Evolutionary conservation across 2,888 invertebrate genomes (phyloP).

Genomic region (Mythimna ferrago): DNA sequence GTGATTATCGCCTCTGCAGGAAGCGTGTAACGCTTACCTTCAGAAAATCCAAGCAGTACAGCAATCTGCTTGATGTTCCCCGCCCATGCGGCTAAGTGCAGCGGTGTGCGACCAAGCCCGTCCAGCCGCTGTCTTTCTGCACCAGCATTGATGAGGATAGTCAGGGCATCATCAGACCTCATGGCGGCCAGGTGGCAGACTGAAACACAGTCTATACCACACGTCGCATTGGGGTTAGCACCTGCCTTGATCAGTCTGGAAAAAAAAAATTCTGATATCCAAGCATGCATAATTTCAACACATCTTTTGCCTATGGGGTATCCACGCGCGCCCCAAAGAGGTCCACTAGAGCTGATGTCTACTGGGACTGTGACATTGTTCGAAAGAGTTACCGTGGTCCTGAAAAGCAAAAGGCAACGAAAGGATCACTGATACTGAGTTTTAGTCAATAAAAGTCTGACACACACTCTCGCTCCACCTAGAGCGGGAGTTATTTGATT

Average conservation of each 20-base stretch:
- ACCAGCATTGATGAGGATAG: slow-evolving; percentile 71
- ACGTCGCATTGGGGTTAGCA: slow-evolving; percentile 69
- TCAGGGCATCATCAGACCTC: slow-evolving; percentile 72
- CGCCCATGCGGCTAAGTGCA: slow-evolving; percentile 80
- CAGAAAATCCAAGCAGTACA: slow-evolving; percentile 68
- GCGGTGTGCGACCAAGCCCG: slow-evolving; percentile 77
- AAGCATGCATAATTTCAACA: no score
- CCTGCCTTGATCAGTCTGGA: slow-evolving; percentile 68
- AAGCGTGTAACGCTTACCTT: slow-evolving; percentile 47
- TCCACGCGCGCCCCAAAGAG: no score
- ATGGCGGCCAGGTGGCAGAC: slow-evolving; percentile 79
- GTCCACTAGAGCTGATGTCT: no score
- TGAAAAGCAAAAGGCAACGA: no score
- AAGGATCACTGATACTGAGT: no score
- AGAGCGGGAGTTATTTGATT: no score
- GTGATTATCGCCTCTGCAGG: no score
- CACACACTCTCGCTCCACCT: no score
- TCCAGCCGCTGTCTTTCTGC: slow-evolving; percentile 73
- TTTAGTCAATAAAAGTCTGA: no score
- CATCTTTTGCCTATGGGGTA: no score
- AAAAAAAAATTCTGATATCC: slow-evolving; percentile 3
- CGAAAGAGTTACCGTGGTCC: no score
- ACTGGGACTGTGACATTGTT: no score
- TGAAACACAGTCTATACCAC: slow-evolving; percentile 61
- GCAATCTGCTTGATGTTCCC: slow-evolving; percentile 74